Conservation (phyloP, 1,140 invertebrate species). For the Procambarus virginalis region DNA sequence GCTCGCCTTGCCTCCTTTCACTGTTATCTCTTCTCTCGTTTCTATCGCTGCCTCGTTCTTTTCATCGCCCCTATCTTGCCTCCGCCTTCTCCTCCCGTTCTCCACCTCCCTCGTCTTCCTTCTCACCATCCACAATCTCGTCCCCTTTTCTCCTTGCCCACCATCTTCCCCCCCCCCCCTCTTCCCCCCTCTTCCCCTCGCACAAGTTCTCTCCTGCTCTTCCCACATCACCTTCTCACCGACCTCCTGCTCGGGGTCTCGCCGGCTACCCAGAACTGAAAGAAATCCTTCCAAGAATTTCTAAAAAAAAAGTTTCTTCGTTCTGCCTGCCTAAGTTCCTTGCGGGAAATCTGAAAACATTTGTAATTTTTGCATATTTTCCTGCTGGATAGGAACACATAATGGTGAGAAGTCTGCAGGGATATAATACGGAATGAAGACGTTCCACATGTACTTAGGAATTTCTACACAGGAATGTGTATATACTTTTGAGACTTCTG, state of each 20-base stretch:
- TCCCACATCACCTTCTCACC: neutral
- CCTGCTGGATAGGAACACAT: neutral
- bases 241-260: neutral
- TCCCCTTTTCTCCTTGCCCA: neutral
- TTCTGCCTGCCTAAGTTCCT: conserved; percentile 8
- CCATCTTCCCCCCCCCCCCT: neutral
- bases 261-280: neutral
- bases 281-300: neutral
- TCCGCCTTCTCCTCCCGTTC: no score
- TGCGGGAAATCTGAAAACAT: conserved; percentile 4
- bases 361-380: conserved; percentile 14
- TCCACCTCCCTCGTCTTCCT: neutral
- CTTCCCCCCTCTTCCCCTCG: neutral
- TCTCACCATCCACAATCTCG: neutral
- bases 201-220: neutral
- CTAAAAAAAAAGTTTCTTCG: neutral
- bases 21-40: no score
- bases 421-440: neutral
- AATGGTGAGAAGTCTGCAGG: neutral
- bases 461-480: no score
- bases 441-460: no score
- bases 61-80: neutral
- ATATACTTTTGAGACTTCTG: no score
- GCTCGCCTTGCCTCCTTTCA: no score
- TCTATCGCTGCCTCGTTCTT: neutral